Conservation (phyloP, 2,797 vertebrate species). For the Galaxias olidus region DNA sequence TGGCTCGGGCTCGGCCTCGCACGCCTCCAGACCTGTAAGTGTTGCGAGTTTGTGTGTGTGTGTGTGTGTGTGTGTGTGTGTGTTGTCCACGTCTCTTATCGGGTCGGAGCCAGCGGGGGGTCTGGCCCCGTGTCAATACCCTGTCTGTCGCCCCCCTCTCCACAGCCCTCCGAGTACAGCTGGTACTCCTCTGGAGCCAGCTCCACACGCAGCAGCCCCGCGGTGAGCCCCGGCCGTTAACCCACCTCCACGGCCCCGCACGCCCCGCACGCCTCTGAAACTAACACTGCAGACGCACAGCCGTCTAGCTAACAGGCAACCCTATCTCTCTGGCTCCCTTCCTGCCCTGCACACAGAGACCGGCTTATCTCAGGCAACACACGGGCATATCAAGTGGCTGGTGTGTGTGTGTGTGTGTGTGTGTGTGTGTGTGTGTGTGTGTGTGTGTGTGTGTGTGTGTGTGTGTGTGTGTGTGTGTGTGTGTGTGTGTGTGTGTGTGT, state of each 20-base stretch:
- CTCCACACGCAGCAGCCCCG: conserved; percentile 88
- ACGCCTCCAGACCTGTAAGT: conserved; percentile 87
- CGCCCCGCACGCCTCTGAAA: too few relatives aligned
- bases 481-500: conserved; percentile 16
- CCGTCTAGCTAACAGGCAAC: not conserved
- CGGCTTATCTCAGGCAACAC: conserved; percentile 18
- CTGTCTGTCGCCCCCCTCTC: conserved; percentile 40
- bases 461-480: conserved; percentile 16
- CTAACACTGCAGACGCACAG: not conserved
- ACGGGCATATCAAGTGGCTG: not conserved
- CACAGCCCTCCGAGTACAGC: conserved; percentile 94
- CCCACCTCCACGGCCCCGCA: conserved; percentile 32
- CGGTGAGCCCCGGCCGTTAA: conserved; percentile 80
- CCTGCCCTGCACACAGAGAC: too few relatives aligned
- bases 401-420: conserved; percentile 13
- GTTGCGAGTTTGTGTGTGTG: conserved; percentile 30
- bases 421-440: conserved; percentile 5
- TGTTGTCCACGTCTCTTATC: too few relatives aligned
- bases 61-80: conserved; percentile 4
- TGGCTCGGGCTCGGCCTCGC: conserved; percentile 57
- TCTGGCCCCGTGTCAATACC: conserved; percentile 26
- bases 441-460: conserved; percentile 15
- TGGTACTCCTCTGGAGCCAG: conserved; percentile 88
- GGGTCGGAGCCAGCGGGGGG: too few relatives aligned
- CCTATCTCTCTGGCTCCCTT: too few relatives aligned